Base-by-base conservation (phyloP, 2,113 vertebrate species). In the Rhineura floridana region DNA sequence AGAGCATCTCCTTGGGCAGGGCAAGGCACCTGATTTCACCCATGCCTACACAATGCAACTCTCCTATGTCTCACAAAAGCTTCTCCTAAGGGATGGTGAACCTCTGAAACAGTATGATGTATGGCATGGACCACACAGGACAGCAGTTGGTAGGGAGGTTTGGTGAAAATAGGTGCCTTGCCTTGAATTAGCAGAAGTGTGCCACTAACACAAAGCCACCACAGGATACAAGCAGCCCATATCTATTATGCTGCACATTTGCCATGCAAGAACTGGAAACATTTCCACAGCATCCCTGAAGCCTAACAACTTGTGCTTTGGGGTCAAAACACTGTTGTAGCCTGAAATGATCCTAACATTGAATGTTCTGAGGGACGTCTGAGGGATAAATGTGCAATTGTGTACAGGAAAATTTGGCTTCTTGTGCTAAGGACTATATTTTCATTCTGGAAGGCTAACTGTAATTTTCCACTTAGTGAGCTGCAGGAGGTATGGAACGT, bases 401-500 rank as follows among this genome's bases (percentile, higher is more conserved):
- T 7, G 23, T 82, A 62, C 44, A 59, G 69, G 59, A 94, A 36
- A 44, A 87, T 76, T 85, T 21, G 0, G 83, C 6, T 67, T 39
- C 85, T 78, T 0, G 0, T 6, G 1, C 28, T 46, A 39, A 36
- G 44, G 2, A 59, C 79, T 1, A 0, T 0, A 19, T 69, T 0
- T 0, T 67, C 85, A 65, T 88, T 87, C 91, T 86, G 81, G 86
- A 69, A 91, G 90, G 90, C 7, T 3, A 89, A 93, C 73, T 79
- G 69, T 95, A 83, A 86, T 28, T 82, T 46, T 2, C 90, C 94
- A 90, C 93, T 95, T 91, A 88, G 81, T 1, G 0, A 95, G 44
- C 94, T 0, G 95, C 48, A 1, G 97, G 97, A 93, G 97, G 96
- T 94, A 86, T n/a, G 84, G 92, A 94, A 95, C 91, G 89, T 94